Percentiles rank a stretch among this genome's conserved stretches.
Evolutionary conservation across 2,113 vertebrate genomes (phyloP).

Genomic region (Charadrius vociferus): DNA sequence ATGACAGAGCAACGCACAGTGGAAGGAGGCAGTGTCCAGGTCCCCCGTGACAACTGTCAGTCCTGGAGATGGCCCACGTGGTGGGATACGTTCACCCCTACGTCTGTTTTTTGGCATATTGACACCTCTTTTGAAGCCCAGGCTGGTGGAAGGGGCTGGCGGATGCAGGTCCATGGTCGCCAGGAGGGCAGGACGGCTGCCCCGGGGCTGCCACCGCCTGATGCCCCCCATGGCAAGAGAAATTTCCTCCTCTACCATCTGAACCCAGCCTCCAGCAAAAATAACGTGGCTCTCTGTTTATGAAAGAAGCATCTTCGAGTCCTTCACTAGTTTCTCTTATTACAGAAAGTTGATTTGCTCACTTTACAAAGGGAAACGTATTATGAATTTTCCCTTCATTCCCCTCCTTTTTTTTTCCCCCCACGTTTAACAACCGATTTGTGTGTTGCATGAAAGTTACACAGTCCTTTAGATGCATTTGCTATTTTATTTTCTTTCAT

Average conservation of each 20-base stretch:
- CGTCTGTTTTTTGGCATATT: neutral
- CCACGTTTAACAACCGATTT: slow-evolving; percentile 78
- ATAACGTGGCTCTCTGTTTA: neutral
- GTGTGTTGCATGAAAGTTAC: slow-evolving; percentile 80
- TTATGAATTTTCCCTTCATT: slow-evolving; percentile 78
- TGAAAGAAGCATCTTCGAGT: slow-evolving; percentile 10
- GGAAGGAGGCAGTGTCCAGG: neutral
- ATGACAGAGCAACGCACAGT: fast-evolving
- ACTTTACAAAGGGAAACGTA: slow-evolving; percentile 74
- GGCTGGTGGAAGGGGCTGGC: neutral
- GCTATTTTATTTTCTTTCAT: slow-evolving; percentile 85
- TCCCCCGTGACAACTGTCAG: fast-evolving
- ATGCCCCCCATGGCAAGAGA: neutral
- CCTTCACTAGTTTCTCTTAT: slow-evolving; percentile 20
- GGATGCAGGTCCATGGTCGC: fast-evolving
- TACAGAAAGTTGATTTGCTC: slow-evolving; percentile 71
- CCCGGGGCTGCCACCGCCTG: neutral
- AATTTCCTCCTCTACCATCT: neutral
- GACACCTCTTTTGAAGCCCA: neutral
- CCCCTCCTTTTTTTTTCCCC: slow-evolving; percentile 7
- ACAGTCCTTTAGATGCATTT: slow-evolving; percentile 79
- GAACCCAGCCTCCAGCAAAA: neutral
- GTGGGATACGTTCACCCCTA: fast-evolving
- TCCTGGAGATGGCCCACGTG: neutral
- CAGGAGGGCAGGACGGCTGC: fast-evolving